Evolutionary conservation across 1,140 invertebrate species (phyloP), one percentile per base, ranked within the genome.

Genomic region (Caenorhabditis briggsae): DNA sequence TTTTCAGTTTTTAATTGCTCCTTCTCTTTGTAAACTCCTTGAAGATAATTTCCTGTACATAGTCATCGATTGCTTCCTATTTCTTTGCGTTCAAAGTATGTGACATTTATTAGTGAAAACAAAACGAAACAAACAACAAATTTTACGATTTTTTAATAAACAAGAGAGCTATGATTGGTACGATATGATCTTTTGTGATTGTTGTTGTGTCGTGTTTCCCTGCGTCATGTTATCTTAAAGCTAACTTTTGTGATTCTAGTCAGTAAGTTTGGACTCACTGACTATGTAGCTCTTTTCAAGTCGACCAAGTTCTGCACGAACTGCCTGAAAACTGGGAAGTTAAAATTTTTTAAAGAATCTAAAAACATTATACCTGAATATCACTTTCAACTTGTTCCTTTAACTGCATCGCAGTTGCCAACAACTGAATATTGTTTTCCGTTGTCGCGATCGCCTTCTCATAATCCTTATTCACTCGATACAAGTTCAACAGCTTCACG

Each of bases 401-500:
- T 33, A 78, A 50, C 46, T 78, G 70, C 70, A 78, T 78, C 6
- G 70, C 70, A 2, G 70, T 78, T 16, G 70, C 70, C 70, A 78
- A 50, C 46, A 78, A 50, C 33, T 78, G 70, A 78, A 78, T 23
- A 50, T 50, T 78, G 9, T 53, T 20, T n/a, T 78, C 70, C 5
- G 70, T 46, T 5, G 46, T 12, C 11, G n/a, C 9, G 25, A 78
- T 78, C 7, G 18, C 20, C 70, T 46, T 12, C 46, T 78, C 83
- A 18, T 84, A 53, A 12, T 84, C 41, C 46, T 9, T 5, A 33
- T 84, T 65, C 0, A 84, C 48, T 2, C 84, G n/a, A 43, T 74
- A 33, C 33, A 89, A 82, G 82, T 89, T 89, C 6, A 87, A 50
- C 7, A 55, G 18, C 41, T 89, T 89, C 20, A 89, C 88, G 25